Base-by-base conservation (phyloP, 2,113 vertebrate species). In the Chionis minor region DNA sequence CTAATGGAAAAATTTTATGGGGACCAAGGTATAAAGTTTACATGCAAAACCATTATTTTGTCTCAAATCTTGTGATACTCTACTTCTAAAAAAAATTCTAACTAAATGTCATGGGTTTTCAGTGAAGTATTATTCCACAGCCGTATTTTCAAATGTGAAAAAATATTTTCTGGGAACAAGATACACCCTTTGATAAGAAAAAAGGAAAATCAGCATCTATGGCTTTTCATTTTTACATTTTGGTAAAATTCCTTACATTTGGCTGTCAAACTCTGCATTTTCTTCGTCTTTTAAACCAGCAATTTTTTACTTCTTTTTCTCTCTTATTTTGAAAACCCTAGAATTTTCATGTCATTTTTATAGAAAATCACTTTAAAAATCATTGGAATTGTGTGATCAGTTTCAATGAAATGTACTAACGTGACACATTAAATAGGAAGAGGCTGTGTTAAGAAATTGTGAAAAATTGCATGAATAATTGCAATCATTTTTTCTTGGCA, bases 391-490 rank as follows among this genome's bases (percentile, higher is more conserved):
- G 15, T 65, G 33, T 44, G 7, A 63, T 63, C 33, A 62, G 9
- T 85, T 91, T 81, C 24, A 87, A 65, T 51, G 6, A 75, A 92
- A 72, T 51, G 17, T 85, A 89, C 45, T 80, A 58, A 44, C 19
- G 35, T 15, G 62, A 75, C 52, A 14, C 52, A 93, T 51, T 62
- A 78, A 91, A 69, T 8, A 69, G 38, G 40, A 92, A 59, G n/a
- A 88, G 84, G 24, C 52, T 85, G 33, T 3, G 40, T 58, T 86
- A 81, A 85, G 44, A 91, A 85, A 81, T 80, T 38, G 10, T 67
- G 55, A 94, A 95, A 91, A 97, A 28, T 87, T 91, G 51, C 45
- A 35, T 80, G 81, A 85, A 75, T 74, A 94, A 85, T 65, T 82
- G 65, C 69, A 92, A 59, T 88, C 47, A 8, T 79, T 85, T 94